A percentile compares a stretch with the other conserved stretches of the same genome.
These are phyloP conservation scores for Sycobia sp. DNA, from an alignment of 1,140 invertebrate genomes.

Conservation along the genomic window DNA sequence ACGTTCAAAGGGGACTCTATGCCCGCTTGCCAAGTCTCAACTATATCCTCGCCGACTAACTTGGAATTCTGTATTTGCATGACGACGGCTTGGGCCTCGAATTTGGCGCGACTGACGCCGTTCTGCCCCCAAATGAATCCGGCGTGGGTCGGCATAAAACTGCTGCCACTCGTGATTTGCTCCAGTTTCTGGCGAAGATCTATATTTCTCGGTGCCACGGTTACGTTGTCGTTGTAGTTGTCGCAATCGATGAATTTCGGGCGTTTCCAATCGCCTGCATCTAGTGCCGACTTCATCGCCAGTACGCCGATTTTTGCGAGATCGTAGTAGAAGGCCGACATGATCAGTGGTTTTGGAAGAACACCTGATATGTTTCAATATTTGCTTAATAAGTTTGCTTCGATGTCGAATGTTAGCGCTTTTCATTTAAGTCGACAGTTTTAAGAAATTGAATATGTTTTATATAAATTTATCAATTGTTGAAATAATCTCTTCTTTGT, in stretches of 20 bases:
- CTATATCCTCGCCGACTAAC: constrained; percentile 25
- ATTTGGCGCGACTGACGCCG: constrained; percentile 47
- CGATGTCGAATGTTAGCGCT: too few species aligned
- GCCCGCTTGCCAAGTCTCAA: constrained; percentile 52
- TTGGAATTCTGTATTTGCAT: constrained; percentile 46
- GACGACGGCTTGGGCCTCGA: constrained; percentile 46
- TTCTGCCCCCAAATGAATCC: constrained; percentile 51
- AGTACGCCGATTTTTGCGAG: constrained; percentile 73
- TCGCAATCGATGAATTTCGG: constrained; percentile 75
- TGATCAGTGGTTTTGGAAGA: constrained; percentile 45
- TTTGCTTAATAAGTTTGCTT: too few species aligned
- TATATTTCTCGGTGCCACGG: constrained; percentile 67
- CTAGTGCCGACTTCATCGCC: constrained; percentile 73
- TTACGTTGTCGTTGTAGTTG: constrained; percentile 70
- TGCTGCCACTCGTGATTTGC: constrained; percentile 46
- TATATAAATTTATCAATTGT: too few species aligned
- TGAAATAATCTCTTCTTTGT: too few species aligned
- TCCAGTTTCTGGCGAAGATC: constrained; percentile 65
- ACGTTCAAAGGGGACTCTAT: constrained; percentile 44
- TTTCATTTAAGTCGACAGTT: too few species aligned
- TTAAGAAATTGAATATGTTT: too few species aligned
- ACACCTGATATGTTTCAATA: too few species aligned
- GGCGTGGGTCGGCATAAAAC: constrained; percentile 47
- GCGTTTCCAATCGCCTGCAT: constrained; percentile 72
- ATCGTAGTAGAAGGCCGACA: constrained; percentile 87